Percentiles rank a stretch among this genome's conserved stretches.
These are phyloP conservation scores for Drosophila littoralis DNA, from an alignment of 1,140 invertebrate species.

Conservation along the genomic window DNA sequence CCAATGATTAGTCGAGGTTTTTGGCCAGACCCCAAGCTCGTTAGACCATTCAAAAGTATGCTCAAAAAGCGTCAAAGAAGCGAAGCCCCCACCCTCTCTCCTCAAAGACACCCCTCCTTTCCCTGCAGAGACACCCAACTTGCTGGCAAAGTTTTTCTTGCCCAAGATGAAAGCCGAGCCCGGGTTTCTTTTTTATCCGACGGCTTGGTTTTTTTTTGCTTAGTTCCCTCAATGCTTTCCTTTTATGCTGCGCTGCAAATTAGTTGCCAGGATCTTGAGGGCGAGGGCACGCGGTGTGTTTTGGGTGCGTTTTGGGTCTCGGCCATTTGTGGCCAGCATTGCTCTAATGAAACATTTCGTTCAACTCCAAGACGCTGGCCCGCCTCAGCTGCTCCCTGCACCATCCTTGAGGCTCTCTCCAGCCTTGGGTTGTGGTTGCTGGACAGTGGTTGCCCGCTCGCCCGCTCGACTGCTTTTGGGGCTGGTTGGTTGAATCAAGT, in stretches of 20 bases:
- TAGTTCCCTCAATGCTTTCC: slow-evolving; percentile 47
- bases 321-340: slow-evolving; percentile 68
- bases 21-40: slow-evolving; percentile 49
- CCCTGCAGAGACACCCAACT: not conserved
- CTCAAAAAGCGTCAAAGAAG: slow-evolving; percentile 65
- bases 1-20: slow-evolving; percentile 65
- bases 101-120: not conserved
- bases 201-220: slow-evolving; percentile 35
- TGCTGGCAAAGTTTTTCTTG: slow-evolving; percentile 57
- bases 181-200: slow-evolving; percentile 23
- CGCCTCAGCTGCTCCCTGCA: slow-evolving; percentile 43
- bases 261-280: slow-evolving; percentile 49
- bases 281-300: slow-evolving; percentile 1
- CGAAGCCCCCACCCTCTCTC: not conserved
- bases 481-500: slow-evolving; percentile 47
- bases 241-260: slow-evolving; percentile 75
- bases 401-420: slow-evolving; percentile 28
- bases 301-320: slow-evolving; percentile 10
- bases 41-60: slow-evolving; percentile 73
- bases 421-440: slow-evolving; percentile 54
- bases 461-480: slow-evolving; percentile 4
- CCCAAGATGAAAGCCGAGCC: slow-evolving; percentile 48
- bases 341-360: slow-evolving; percentile 79
- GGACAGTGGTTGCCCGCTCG: slow-evolving; percentile 52
- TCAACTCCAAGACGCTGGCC: slow-evolving; percentile 59